phyloP scores from a whole-genome alignment of 2,888 invertebrate genomes.

The Aelia acuminata region DNA sequence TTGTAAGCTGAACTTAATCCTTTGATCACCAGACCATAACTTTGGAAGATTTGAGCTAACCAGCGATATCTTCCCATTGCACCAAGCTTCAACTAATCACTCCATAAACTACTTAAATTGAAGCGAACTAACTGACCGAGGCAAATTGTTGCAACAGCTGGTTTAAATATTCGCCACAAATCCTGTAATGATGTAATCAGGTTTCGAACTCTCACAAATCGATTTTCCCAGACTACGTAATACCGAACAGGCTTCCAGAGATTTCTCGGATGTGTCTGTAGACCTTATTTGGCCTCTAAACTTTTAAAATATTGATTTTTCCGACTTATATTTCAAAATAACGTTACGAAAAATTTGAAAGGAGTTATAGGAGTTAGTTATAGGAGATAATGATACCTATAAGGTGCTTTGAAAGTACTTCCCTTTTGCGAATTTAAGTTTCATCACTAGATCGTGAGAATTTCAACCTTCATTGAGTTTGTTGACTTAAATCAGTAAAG shows the following conservation, averaged over 20 bases:
- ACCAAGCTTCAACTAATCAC: no score
- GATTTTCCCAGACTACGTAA: conserved; percentile 1
- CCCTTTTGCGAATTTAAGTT: no score
- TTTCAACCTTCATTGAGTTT: no score
- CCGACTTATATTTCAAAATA: not conserved
- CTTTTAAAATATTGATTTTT: not conserved
- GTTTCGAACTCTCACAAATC: not conserved
- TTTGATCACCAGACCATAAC: no score
- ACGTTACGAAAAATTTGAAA: not conserved
- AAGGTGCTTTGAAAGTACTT: not conserved
- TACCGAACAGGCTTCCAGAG: not conserved
- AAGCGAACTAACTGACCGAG: not conserved
- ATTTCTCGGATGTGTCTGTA: not conserved
- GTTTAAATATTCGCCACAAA: not conserved
- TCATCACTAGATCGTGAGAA: no score
- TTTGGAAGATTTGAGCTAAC: no score
- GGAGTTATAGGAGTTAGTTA: no score
- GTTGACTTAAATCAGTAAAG: no score
- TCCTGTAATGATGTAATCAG: not conserved
- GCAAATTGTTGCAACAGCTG: not conserved
- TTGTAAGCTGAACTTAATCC: no score
- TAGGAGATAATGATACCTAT: not conserved
- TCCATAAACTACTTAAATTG: no score
- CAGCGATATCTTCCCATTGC: no score
- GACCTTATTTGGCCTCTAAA: not conserved